phyloP scores from a whole-genome alignment of 2,113 vertebrate species.

The Burhinus bistriatus region DNA sequence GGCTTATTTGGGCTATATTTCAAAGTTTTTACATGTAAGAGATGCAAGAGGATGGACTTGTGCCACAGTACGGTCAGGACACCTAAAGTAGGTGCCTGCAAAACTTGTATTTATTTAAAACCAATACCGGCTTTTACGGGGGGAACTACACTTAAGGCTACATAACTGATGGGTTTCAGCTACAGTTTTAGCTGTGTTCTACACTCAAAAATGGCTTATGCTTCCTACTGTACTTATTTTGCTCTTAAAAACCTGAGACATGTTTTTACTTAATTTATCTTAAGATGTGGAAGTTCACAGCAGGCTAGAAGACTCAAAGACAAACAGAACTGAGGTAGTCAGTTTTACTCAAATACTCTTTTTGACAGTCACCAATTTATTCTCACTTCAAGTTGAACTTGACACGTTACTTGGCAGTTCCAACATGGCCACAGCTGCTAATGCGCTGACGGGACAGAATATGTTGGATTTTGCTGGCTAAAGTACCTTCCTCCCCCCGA shows the following conservation, averaged over 20 bases:
- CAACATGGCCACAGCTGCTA: not conserved
- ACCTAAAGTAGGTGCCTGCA: not conserved
- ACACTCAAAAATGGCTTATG: conserved; percentile 52
- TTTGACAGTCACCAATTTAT: not conserved
- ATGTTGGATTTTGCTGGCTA: not conserved
- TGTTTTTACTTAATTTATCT: conserved; percentile 3
- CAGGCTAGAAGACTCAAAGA: not conserved
- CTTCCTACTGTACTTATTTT: conserved; percentile 42
- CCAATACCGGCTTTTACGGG: not conserved
- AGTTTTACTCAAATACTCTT: not conserved
- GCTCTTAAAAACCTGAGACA: conserved; percentile 62
- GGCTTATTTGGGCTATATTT: not conserved
- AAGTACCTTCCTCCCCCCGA: not conserved
- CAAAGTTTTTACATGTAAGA: not conserved
- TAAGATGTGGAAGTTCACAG: not conserved
- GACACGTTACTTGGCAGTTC: not conserved
- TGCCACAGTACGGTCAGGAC: not conserved
- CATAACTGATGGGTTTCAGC: not conserved
- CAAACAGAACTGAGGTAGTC: conserved; percentile 65
- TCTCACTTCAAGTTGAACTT: not conserved
- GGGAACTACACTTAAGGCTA: not conserved
- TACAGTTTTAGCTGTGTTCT: not conserved
- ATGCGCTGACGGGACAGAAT: not conserved
- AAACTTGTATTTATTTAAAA: not conserved
- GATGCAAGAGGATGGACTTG: not conserved